Evolutionary conservation across 2,113 vertebrate genomes (phyloP).

Genomic region (Microcebus ravelobensis): DNA sequence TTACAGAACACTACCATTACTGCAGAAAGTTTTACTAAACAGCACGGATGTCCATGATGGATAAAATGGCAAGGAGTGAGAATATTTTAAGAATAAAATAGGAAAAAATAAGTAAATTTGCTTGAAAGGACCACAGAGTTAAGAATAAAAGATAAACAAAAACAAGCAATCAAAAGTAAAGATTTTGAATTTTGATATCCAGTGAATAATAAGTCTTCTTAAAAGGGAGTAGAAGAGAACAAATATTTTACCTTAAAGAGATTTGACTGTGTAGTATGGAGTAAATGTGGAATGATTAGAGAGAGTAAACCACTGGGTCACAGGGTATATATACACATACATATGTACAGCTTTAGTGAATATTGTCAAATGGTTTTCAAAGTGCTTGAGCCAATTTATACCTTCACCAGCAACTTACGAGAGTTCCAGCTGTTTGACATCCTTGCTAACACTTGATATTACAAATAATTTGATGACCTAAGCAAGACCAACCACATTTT

Average conservation of each 20-base stretch:
- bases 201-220: background rate
- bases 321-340: background rate
- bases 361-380: background rate
- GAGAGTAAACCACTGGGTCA: background rate
- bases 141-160: background rate
- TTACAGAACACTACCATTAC: background rate
- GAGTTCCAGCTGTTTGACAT: background rate
- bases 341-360: background rate
- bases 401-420: background rate
- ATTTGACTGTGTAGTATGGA: background rate
- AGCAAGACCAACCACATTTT: background rate
- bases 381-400: background rate
- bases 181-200: background rate
- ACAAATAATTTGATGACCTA: background rate
- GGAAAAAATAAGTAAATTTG: background rate
- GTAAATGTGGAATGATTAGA: background rate
- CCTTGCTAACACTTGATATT: background rate
- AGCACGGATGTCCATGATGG: background rate
- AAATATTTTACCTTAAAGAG: background rate
- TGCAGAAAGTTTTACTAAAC: background rate
- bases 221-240: background rate
- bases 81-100: background rate
- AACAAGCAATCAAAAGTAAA: background rate
- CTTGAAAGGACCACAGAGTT: background rate
- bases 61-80: background rate